Evolutionary conservation across 2,888 invertebrate species (phyloP), one percentile per base, ranked within the genome.

Genomic region (Ophioninae sp.): DNA sequence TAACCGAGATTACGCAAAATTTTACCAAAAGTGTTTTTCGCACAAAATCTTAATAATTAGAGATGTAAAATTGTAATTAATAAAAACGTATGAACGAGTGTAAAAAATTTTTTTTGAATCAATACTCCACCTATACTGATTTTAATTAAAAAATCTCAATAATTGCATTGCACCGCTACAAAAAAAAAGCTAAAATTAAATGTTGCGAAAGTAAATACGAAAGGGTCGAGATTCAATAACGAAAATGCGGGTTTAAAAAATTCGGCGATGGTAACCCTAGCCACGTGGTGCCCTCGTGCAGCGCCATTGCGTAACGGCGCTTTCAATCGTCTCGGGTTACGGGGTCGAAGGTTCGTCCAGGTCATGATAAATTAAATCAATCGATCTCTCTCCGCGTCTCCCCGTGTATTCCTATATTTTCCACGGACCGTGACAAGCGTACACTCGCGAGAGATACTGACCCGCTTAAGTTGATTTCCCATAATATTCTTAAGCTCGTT

Each of bases 401-500:
- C 41, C 10, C 44, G 23, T 37, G 56, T 65, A 10, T 10, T 17
- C 51, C 51, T 51, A 13, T 10, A 9, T 9, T 17, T 51, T 51
- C 17, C 51, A 13, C 13, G 13, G 6, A 51, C 17, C 17, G 17
- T 17, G 51, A 10, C 6, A 6, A 51, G 13, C 51, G 51, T 13
- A 10, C 51, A 51, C 51, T 6, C 6, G 3, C 41, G 41, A 75
- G 78, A 68, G 79, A 90, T 91, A 96, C 96, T 95, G 96, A 99
- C 99, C 98, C 98, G 96, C 95, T 97, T 98, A 88, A 99, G 95
- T 93, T 98, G 98, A 93, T 98, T 98, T 93, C 98, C 97, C 95
- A 98, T 97, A 93, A 99, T 98, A 94, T 99, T 99, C 94, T 98
- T 98, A 93, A 99, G 95, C 94, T 99, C 99, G 93, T 99, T 99